phyloP scores from a whole-genome alignment of 2,113 vertebrate species.

The Rhineura floridana region DNA sequence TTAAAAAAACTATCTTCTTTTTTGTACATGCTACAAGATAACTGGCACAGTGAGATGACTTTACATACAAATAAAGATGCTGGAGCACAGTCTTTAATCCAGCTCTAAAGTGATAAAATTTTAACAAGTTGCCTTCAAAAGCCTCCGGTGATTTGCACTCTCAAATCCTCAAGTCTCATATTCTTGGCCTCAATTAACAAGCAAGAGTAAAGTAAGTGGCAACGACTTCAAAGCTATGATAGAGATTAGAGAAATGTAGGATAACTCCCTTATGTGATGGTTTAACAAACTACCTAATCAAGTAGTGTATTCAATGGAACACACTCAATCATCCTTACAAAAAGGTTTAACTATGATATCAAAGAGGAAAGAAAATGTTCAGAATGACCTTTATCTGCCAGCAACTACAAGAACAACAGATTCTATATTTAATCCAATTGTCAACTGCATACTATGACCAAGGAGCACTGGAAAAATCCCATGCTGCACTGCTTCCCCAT shows the following conservation, averaged over 20 bases:
- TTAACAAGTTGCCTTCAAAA: slow-evolving; percentile 42
- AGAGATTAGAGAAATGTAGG: slow-evolving; percentile 35
- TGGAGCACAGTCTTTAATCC: background rate
- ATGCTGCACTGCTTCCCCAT: background rate
- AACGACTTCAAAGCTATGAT: slow-evolving; percentile 46
- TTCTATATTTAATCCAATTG: background rate
- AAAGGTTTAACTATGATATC: slow-evolving; percentile 16
- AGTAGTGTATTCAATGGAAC: background rate
- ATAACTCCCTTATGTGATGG: slow-evolving; percentile 25
- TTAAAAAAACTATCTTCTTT: too few relatives aligned
- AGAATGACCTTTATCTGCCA: slow-evolving; percentile 7
- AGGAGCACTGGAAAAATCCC: background rate
- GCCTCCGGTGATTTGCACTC: background rate
- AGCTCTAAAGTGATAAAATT: background rate
- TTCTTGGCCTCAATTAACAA: slow-evolving; percentile 36
- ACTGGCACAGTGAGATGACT: background rate
- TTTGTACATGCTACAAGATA: background rate
- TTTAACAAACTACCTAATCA: slow-evolving; percentile 41
- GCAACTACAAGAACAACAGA: background rate
- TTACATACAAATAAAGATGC: background rate
- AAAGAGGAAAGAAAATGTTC: background rate
- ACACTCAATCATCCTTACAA: slow-evolving; percentile 10
- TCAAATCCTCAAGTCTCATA: background rate
- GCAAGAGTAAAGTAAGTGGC: slow-evolving; percentile 17
- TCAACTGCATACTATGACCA: background rate